Percentiles rank a stretch among this genome's conserved stretches.
Evolutionary conservation across 1,140 invertebrate species (phyloP).

Genomic region (Drosophila quadrilineata): DNA sequence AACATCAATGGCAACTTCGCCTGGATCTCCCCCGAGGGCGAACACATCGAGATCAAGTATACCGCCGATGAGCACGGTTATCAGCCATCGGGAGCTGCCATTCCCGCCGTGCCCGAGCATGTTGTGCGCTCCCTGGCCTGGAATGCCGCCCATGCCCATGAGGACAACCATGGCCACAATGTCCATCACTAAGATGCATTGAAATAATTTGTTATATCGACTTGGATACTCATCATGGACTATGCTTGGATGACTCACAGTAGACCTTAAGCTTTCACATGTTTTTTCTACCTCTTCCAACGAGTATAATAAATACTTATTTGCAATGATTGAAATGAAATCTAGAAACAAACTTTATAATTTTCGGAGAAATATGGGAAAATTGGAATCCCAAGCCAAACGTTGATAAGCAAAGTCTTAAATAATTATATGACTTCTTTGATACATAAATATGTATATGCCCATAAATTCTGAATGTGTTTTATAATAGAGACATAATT

Average conservation of each 20-base stretch:
- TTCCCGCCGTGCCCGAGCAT: conserved; percentile 57
- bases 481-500: too few relatives aligned
- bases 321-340: conserved; percentile 16
- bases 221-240: conserved; percentile 23
- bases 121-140: conserved; percentile 77
- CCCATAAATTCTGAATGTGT: too few relatives aligned
- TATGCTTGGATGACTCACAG: conserved; percentile 13
- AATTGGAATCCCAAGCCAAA: background rate
- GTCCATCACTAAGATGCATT: conserved; percentile 5
- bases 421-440: too few relatives aligned
- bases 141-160: conserved; percentile 75
- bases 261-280: conserved; percentile 22
- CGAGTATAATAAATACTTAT: conserved; percentile 36
- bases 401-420: too few relatives aligned
- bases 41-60: conserved; percentile 82
- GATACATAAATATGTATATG: too few relatives aligned
- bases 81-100: conserved; percentile 81
- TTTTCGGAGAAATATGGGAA: background rate
- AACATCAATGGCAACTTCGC: conserved; percentile 60
- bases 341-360: background rate
- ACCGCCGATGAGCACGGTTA: conserved; percentile 85
- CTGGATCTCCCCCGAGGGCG: conserved; percentile 79
- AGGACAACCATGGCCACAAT: conserved; percentile 23
- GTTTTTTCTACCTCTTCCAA: conserved; percentile 9
- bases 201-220: background rate